Percentiles rank a stretch among this genome's conserved stretches.
Conservation (phyloP, 2,113 vertebrate species). For the Choloepus hoffmanni region DNA sequence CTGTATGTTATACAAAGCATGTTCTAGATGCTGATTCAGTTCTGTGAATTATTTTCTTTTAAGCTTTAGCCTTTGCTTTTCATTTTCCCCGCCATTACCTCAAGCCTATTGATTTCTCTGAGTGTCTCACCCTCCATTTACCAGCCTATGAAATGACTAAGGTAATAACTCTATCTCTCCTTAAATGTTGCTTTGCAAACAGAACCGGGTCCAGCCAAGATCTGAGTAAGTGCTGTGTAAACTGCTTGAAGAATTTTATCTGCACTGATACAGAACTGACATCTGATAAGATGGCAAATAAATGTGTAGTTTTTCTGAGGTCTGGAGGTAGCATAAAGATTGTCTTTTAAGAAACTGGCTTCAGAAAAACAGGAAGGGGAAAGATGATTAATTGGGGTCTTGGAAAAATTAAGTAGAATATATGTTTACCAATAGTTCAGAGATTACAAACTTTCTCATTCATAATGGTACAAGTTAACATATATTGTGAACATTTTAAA, state of each 20-base stretch:
- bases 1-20: not conserved
- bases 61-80: not conserved
- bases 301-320: not conserved
- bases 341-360: not conserved
- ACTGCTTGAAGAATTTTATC: not conserved
- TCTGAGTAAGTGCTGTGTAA: not conserved
- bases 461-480: not conserved
- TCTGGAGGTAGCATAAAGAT: not conserved
- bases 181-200: not conserved
- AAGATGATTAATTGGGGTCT: not conserved
- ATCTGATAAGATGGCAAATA: not conserved
- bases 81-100: not conserved
- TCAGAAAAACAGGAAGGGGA: not conserved
- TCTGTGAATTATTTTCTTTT: not conserved
- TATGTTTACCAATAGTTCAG: not conserved
- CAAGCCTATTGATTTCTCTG: not conserved
- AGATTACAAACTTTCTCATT: constrained; percentile 17
- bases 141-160: not conserved
- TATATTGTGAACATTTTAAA: constrained; percentile 6
- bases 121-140: not conserved
- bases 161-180: not conserved
- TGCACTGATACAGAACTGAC: not conserved
- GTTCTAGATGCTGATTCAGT: not conserved
- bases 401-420: not conserved
- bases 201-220: not conserved